Conservation (phyloP, 2,797 vertebrate genomes). For the Catharus ustulatus region DNA sequence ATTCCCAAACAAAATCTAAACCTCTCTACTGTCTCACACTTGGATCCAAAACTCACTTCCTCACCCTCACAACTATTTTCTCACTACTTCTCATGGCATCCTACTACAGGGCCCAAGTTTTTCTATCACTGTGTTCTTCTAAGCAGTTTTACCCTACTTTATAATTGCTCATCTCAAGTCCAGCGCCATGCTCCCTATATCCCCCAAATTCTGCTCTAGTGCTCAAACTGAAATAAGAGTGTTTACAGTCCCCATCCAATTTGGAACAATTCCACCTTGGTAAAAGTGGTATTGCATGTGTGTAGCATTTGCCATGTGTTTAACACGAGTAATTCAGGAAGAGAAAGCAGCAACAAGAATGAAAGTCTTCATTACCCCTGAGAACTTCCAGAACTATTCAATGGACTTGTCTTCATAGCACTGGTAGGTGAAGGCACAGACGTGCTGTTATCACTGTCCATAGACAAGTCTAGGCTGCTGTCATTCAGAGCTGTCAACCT, state of each 20-base stretch:
- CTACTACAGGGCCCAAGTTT: background rate
- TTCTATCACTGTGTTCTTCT: background rate
- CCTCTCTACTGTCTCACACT: background rate
- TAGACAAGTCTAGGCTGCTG: constrained; percentile 85
- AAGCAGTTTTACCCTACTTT: background rate
- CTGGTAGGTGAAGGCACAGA: constrained; percentile 89
- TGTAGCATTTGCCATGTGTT: background rate
- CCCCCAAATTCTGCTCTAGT: background rate
- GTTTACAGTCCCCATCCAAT: background rate
- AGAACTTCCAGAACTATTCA: constrained; percentile 83
- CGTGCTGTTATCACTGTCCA: constrained; percentile 93
- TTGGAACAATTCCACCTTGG: background rate
- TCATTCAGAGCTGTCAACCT: constrained; percentile 81
- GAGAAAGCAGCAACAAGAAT: background rate
- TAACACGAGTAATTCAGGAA: background rate
- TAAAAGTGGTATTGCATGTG: fast-evolving
- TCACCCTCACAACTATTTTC: background rate
- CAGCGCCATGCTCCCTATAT: background rate
- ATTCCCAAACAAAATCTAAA: background rate
- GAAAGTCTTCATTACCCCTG: constrained; percentile 77
- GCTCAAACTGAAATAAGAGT: background rate
- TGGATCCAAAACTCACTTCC: background rate
- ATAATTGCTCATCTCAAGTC: background rate
- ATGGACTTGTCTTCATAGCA: constrained; percentile 80
- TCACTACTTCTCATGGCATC: background rate